Conservation (phyloP, 1,140 invertebrate genomes). For the Drosophila novamexicana region DNA sequence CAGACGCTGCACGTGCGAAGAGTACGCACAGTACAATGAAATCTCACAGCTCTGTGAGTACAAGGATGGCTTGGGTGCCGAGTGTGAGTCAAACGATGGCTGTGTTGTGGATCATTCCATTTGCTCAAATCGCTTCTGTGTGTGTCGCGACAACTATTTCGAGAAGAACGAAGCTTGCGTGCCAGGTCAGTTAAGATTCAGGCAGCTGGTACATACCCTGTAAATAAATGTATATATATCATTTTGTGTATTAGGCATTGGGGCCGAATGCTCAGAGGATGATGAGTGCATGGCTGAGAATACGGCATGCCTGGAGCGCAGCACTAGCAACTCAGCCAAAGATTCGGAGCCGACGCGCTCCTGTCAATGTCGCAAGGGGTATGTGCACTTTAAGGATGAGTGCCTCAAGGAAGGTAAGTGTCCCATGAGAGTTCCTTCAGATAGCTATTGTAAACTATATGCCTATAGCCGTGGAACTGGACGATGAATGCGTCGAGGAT, state of each 20-base stretch:
- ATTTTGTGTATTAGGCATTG: conserved; percentile 74
- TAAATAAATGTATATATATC: not conserved
- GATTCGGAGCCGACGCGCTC: conserved; percentile 55
- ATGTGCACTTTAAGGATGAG: conserved; percentile 82
- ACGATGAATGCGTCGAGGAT: conserved; percentile 74
- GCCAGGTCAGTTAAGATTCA: conserved; percentile 39
- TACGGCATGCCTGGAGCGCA: conserved; percentile 68
- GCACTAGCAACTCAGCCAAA: conserved; percentile 40
- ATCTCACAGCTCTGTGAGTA: conserved; percentile 76
- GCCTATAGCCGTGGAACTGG: conserved; percentile 61
- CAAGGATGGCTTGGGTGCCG: conserved; percentile 71
- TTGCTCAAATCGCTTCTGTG: conserved; percentile 83
- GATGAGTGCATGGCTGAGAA: conserved; percentile 84
- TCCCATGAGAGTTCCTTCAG: not conserved
- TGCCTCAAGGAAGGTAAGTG: conserved; percentile 83
- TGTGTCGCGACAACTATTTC: conserved; percentile 83
- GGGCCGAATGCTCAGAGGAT: conserved; percentile 81
- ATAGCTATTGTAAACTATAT: not conserved
- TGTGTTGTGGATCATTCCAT: conserved; percentile 81
- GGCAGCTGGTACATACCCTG: not conserved
- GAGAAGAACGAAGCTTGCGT: conserved; percentile 75
- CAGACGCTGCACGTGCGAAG: conserved; percentile 76
- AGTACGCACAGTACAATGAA: conserved; percentile 79
- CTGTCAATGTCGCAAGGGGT: conserved; percentile 84
- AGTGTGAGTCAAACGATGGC: conserved; percentile 71